Evolutionary conservation across 2,888 invertebrate genomes (phyloP).

Genomic region (Heliconius cydno): DNA sequence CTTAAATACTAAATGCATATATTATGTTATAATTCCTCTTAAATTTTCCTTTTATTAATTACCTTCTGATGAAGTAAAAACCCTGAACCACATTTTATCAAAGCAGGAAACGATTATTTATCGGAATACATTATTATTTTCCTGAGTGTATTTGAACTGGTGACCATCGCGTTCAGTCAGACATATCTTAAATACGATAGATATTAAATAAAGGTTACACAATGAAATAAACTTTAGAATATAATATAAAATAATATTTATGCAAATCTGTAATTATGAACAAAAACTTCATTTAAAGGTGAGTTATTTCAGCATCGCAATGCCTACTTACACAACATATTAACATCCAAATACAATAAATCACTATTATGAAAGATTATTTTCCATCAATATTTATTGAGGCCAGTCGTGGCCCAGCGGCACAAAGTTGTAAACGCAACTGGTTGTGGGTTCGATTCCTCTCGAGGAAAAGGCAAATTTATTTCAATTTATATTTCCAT

Average conservation of each 20-base stretch:
- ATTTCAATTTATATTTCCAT: too few species aligned
- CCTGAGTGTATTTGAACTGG: neutral
- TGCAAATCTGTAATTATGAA: neutral
- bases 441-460: too few species aligned
- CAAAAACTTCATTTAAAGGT: neutral
- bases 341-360: slow-evolving; percentile 12
- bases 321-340: slow-evolving; percentile 16
- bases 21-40: neutral
- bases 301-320: neutral
- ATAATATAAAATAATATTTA: neutral
- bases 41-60: neutral
- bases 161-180: neutral
- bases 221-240: slow-evolving; percentile 1
- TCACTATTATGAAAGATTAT: neutral
- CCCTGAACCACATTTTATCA: neutral
- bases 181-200: neutral
- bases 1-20: neutral
- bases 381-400: too few species aligned
- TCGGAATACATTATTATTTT: neutral
- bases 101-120: neutral
- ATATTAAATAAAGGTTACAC: neutral
- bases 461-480: too few species aligned
- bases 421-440: too few species aligned
- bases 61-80: neutral
- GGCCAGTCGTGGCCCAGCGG: too few species aligned